Evolutionary conservation across 2,113 vertebrate genomes (phyloP), one percentile per base, ranked within the genome.

Genomic region (Eira barbara): DNA sequence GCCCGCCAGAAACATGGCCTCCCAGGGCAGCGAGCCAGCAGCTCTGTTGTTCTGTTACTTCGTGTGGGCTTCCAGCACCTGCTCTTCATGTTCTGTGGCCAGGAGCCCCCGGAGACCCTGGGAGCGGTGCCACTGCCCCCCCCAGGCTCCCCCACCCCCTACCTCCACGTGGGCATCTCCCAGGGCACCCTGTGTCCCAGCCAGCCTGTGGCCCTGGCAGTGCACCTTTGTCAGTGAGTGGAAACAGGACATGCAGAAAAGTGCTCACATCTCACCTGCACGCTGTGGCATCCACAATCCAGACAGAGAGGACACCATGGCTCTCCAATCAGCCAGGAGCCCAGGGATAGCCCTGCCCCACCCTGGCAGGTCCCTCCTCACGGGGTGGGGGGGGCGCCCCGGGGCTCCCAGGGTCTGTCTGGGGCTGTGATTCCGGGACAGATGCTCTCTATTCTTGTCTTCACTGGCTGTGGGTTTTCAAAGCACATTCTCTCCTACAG

Each of bases 381-480:
- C 4, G 1, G 67, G 20, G 21, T 3, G 6, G 31, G 45, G 13
- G 13, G 0, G 67, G 20, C 3, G 23, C 4, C 61, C 61, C 0
- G 9, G 3, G 79, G 29, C 3, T 15, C 81, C 29, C 27, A 0
- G 4, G 52, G 52, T 23, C 49, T 67, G 34, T 39, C 84, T 0
- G 1, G 1, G 14, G 27, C 59, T 0, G 6, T 2, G 0, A 13
- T 7, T 11, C 52, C 1, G 2, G 17, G 61, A 1, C 1, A 1
- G 34, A 18, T 0, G 4, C 13, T 0, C 84, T 18, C 21, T 4
- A 42, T 8, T 3, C 0, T 67, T 3, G 31, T 42, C 73, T 52
- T 31, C 14, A 25, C 15, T 0, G 11, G 12, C 23, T 73, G 10
- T 8, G n/a, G 17, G 52, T 27, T 27, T 73, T 45, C 7, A 14